Conservation (phyloP, 2,113 vertebrate species). For the Mionectes macconnelli region DNA sequence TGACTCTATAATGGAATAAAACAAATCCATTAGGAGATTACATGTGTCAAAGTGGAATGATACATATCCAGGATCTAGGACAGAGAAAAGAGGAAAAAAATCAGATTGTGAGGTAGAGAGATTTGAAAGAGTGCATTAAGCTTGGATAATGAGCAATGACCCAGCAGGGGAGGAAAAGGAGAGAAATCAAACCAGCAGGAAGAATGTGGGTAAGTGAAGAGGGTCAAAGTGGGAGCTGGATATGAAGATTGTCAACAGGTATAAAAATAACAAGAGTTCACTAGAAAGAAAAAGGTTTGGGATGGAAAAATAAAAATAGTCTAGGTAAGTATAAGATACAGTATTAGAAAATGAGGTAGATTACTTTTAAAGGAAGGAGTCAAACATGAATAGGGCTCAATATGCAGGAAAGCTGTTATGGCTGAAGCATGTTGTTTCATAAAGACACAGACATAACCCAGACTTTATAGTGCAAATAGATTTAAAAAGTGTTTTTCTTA, state of each 20-base stretch:
- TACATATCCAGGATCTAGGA: neutral
- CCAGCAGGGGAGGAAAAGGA: constrained; percentile 9
- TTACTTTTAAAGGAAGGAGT: neutral
- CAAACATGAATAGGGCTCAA: neutral
- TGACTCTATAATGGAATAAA: neutral
- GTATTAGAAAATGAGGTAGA: neutral
- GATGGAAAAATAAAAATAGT: neutral
- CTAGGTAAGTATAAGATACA: neutral
- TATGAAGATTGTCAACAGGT: neutral
- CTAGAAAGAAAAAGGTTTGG: neutral
- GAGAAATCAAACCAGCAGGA: constrained; percentile 10
- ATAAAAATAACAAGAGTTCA: neutral
- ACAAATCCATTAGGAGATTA: neutral
- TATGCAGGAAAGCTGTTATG: neutral
- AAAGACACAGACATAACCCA: neutral
- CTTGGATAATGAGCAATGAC: neutral
- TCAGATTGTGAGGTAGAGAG: neutral
- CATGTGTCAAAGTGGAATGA: neutral
- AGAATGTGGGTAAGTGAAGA: neutral
- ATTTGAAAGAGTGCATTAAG: neutral
- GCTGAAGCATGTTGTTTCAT: neutral
- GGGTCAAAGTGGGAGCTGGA: neutral
- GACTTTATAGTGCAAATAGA: neutral
- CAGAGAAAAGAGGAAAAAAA: neutral
- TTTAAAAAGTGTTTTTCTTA: neutral